A percentile compares a stretch with the other conserved stretches of the same genome.
These are phyloP conservation scores for Drosophila sechellia DNA, from an alignment of 1,140 invertebrate species.

Conservation along the genomic window DNA sequence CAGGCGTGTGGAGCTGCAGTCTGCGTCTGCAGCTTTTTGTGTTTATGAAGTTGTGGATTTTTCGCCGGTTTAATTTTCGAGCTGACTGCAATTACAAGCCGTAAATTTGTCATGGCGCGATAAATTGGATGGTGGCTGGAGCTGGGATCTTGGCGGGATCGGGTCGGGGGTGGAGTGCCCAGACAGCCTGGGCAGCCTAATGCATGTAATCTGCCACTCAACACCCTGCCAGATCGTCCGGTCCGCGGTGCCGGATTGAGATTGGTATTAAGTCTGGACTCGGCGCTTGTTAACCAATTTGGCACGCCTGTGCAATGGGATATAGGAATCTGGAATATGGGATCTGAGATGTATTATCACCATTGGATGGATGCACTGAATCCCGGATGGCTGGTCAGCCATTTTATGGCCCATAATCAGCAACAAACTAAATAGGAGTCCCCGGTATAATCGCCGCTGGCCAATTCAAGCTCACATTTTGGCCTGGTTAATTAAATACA, in stretches of 20 bases:
- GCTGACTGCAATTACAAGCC: slow-evolving; percentile 81
- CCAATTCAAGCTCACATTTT: slow-evolving; percentile 84
- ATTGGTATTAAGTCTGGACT: slow-evolving; percentile 14
- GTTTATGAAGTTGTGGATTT: slow-evolving; percentile 80
- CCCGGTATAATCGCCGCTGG: slow-evolving; percentile 40
- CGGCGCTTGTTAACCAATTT: slow-evolving; percentile 67
- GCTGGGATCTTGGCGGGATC: background rate
- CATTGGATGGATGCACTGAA: background rate
- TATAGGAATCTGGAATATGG: background rate
- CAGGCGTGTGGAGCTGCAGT: background rate
- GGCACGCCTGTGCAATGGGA: slow-evolving; percentile 46
- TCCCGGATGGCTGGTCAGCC: background rate
- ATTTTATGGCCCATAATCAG: slow-evolving; percentile 61
- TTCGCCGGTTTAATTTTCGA: slow-evolving; percentile 69
- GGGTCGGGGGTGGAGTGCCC: slow-evolving; percentile 1
- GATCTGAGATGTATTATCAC: background rate
- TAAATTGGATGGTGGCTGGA: slow-evolving; percentile 57
- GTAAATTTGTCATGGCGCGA: slow-evolving; percentile 82
- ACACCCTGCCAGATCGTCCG: slow-evolving; percentile 70
- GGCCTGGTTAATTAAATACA: slow-evolving; percentile 82
- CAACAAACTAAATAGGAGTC: slow-evolving; percentile 67
- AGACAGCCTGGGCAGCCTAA: slow-evolving; percentile 65
- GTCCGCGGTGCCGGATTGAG: background rate
- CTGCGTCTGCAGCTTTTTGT: slow-evolving; percentile 38
- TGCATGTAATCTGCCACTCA: slow-evolving; percentile 83